Base-by-base conservation (phyloP, 2,888 invertebrate genomes). In the Lamellibrachia satsuma region DNA sequence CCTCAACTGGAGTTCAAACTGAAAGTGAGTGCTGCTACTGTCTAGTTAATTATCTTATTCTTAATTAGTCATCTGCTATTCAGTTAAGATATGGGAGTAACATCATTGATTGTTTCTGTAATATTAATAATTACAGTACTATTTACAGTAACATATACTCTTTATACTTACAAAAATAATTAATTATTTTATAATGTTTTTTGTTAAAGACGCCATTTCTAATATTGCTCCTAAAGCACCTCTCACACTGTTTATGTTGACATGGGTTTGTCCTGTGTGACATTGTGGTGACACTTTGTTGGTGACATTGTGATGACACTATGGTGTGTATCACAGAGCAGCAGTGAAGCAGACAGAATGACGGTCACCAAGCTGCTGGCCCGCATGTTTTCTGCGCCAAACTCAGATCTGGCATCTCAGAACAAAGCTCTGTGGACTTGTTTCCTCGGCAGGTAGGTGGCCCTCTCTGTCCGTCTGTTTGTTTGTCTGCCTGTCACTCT, bases 311-410 rank as follows among this genome's bases (percentile, higher is more conserved):
- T 52, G 52, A 15, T 91, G 91, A 91, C 52, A 91, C 51, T 91
- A 15, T 51, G 51, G 11, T 60, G 27, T 90, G 39, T 27, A 9
- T 27, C 94, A 93, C 94, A 99, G 97, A 99, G 99, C 92, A 98
- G 98, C 22, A 98, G 98, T 94, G 99, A 99, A 96, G 97, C 97
- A 93, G 99, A 99, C 96, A 97, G 99, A 94, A 97, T 99, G 93
- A 98, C 98, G 93, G 99, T 98, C 0, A 97, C 97, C 6, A 96
- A 96, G 93, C 96, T 99, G 91, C 97, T 99, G 91, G 99, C 99
- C 0, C 97, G 99, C 95, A 99, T 99, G 99, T 99, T 99, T 97
- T 99, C 99, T 0, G 99, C 99, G 96, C 98, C 98, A 94, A 98
- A 98, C 93, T 99, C 99, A 0, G 98, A 98, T 93, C 97, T 99